phyloP scores from a whole-genome alignment of 2,113 vertebrate species.

The Arothron firmamentum region DNA sequence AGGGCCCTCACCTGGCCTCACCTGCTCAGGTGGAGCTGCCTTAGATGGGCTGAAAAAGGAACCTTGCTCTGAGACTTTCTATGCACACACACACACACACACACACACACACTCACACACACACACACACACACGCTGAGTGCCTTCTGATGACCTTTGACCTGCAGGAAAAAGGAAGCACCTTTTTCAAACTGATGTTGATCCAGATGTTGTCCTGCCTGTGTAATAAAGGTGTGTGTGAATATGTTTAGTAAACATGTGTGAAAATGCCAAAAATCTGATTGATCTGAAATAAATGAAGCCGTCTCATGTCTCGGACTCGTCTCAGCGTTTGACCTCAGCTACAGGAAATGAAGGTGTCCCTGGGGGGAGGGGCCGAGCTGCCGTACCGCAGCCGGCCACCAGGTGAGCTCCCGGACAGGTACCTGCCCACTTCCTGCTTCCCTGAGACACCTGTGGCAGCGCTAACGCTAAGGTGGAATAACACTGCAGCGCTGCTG shows the following conservation, averaged over 20 bases:
- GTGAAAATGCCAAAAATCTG: constrained; percentile 55
- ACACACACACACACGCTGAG: constrained; percentile 31
- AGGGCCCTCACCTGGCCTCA: no score
- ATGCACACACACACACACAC: constrained; percentile 36
- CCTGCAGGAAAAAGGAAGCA: constrained; percentile 60
- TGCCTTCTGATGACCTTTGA: constrained; percentile 58
- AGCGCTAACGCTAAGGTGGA: no score
- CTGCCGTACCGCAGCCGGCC: no score
- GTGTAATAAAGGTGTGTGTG: constrained; percentile 60
- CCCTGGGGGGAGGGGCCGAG: no score
- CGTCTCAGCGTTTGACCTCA: not conserved
- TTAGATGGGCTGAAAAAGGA: no score
- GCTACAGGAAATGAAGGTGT: not conserved
- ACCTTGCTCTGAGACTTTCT: constrained; percentile 15
- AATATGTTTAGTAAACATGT: constrained; percentile 50
- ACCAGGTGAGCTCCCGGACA: no score
- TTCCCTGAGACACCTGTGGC: no score
- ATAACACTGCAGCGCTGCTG: no score
- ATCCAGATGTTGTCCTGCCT: constrained; percentile 56
- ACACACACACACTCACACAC: constrained; percentile 11
- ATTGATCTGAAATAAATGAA: constrained; percentile 63
- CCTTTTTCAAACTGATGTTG: constrained; percentile 54
- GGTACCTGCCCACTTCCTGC: no score
- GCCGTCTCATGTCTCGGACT: constrained; percentile 55
- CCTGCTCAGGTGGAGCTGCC: no score